Conservation (phyloP, 2,113 vertebrate genomes). For the Emydura subglobosa region DNA sequence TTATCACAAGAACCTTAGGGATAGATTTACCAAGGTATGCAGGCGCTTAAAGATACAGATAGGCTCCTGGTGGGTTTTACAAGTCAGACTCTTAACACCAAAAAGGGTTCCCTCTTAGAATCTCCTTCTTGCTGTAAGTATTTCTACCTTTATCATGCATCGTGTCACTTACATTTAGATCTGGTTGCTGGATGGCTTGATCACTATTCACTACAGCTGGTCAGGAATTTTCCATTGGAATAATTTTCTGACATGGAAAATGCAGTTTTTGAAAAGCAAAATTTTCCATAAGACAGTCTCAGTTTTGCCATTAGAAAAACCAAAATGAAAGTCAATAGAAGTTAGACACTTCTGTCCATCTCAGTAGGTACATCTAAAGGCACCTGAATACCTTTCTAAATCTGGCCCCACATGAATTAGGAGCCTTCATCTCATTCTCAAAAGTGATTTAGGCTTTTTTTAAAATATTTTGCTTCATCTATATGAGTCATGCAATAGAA, state of each 20-base stretch:
- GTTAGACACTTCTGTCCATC: not conserved
- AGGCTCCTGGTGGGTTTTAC: too few species aligned
- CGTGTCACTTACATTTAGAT: not conserved
- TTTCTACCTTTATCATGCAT: not conserved
- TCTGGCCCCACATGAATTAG: not conserved
- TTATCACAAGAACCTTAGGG: too few species aligned
- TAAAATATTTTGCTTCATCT: slow-evolving; percentile 12
- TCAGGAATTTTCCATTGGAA: not conserved
- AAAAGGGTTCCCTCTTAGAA: not conserved
- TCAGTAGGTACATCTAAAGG: not conserved
- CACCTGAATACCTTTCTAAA: not conserved
- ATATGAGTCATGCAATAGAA: slow-evolving; percentile 50
- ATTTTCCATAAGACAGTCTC: not conserved
- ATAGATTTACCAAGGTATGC: too few species aligned
- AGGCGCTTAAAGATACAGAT: too few species aligned
- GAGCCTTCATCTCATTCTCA: slow-evolving; percentile 8
- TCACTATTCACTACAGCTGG: not conserved
- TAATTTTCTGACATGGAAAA: not conserved
- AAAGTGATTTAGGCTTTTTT: not conserved
- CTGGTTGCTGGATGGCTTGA: not conserved
- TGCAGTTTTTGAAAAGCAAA: not conserved
- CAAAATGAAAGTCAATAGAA: not conserved
- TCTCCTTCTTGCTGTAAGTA: not conserved
- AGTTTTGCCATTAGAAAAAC: not conserved
- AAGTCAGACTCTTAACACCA: not conserved